Percentiles rank a stretch among this genome's conserved stretches.
Conservation (phyloP, 1,140 invertebrate species). For the Dermatophagoides farinae region DNA sequence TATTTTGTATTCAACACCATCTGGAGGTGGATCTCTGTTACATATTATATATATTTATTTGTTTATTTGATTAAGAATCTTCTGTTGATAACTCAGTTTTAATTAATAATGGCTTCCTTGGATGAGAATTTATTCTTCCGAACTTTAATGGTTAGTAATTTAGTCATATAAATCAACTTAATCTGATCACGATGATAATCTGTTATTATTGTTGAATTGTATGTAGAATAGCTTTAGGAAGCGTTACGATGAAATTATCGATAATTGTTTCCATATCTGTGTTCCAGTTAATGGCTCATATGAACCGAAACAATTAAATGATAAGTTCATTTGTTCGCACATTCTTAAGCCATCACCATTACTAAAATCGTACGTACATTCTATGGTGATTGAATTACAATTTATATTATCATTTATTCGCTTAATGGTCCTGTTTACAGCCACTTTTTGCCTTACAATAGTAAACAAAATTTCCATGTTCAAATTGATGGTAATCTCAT, state of each 20-base stretch:
- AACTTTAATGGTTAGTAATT: neutral
- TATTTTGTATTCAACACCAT: too few species aligned
- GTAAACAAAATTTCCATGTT: conserved; percentile 6
- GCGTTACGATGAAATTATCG: neutral
- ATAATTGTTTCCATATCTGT: conserved; percentile 5
- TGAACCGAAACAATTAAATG: neutral
- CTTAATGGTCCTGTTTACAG: neutral
- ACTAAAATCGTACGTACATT: conserved; percentile 1
- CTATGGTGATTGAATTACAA: neutral
- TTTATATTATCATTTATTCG: neutral
- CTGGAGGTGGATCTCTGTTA: too few species aligned
- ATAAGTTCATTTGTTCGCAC: conserved; percentile 9
- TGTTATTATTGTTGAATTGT: neutral
- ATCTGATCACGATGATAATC: neutral
- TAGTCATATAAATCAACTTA: neutral
- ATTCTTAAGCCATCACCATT: conserved; percentile 10
- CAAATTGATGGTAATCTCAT: conserved; percentile 1
- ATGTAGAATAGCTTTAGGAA: neutral
- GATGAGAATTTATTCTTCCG: neutral
- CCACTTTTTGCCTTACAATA: conserved; percentile 8
- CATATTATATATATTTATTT: too few species aligned
- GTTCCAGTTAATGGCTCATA: conserved; percentile 5
- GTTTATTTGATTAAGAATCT: too few species aligned
- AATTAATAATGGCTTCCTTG: neutral
- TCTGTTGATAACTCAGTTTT: too few species aligned